Evolutionary conservation across 2,113 vertebrate species (phyloP).

Genomic region (Myotis yumanensis): DNA sequence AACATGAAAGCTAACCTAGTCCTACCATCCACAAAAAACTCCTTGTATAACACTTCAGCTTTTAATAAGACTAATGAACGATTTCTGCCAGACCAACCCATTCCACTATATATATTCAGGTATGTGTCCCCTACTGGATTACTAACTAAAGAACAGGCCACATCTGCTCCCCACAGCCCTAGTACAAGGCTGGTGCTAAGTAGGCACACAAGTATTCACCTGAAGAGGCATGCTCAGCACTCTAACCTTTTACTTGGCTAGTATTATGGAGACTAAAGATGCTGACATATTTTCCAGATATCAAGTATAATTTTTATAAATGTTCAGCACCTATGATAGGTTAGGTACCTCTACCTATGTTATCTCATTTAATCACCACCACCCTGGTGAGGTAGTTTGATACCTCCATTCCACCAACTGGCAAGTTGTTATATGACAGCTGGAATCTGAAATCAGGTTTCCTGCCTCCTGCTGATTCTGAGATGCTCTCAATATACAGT

Average conservation of each 20-base stretch:
- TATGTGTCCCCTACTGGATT: neutral
- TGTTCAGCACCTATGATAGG: neutral
- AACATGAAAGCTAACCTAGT: neutral
- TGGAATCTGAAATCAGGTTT: neutral
- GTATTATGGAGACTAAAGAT: neutral
- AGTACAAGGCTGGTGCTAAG: neutral
- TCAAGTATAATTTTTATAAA: slow-evolving; percentile 1
- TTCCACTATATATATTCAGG: neutral
- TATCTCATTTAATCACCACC: neutral
- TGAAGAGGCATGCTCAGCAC: neutral
- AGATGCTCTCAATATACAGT: neutral
- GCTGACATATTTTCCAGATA: neutral
- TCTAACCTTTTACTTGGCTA: neutral
- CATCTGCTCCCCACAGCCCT: neutral
- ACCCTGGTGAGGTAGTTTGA: neutral
- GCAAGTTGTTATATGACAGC: neutral
- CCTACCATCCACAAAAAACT: neutral
- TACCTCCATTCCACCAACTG: neutral
- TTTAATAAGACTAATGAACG: neutral
- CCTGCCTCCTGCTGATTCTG: neutral
- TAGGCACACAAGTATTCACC: neutral
- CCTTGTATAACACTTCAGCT: neutral
- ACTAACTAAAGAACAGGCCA: neutral
- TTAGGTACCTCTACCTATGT: neutral
- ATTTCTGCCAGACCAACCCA: neutral